Base-by-base conservation (phyloP, 2,888 invertebrate genomes). In the Ischnus inquisitorius region DNA sequence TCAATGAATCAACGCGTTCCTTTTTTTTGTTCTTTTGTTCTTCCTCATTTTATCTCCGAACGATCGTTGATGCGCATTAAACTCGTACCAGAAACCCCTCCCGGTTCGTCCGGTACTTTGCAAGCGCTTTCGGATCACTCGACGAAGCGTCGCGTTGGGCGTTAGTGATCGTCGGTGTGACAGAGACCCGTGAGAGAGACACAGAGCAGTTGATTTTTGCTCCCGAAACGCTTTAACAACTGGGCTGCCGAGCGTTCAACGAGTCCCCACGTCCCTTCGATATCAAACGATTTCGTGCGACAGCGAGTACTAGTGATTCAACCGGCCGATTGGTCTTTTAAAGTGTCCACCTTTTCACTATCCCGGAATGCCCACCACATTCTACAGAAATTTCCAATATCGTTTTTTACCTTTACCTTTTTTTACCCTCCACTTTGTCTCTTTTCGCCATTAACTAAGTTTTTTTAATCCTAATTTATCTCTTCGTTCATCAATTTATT, bases 251-350 rank as follows among this genome's bases (percentile, higher is more conserved):
- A 60, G 68, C 67, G n/a, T 43, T 28, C 46, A 19, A 22, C 43
- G 43, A n/a, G 62, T n/a, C n/a, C 16, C 19, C 64, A 14, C 74
- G 34, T 16, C 34, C 12, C 51, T 64, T 51, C 76, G 60, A 25
- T 77, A 60, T 77, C 82, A 82, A 82, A 82, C 82, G 71, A 77
- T 82, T 82, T 71, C 65, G 69, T 65, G 76, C 64, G 54, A 76
- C 80, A 75, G 62, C 54, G 76, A 69, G 62, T 64, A 69, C 62
- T 54, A 72, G 65, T 60, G 74, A 79, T 74, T 79, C 51, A 64
- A 64, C 57, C 67, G 67, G 74, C 48, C 67, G 67, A 74, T 67
- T 74, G 67, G 46, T 67, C 72, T 74, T 65, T 79, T 43, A 46
- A 74, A 79, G 39, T 16, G 16, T 46, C 16, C 46, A 74, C 54